phyloP scores from a whole-genome alignment of 2,888 invertebrate species.

The Escarpia spicata region DNA sequence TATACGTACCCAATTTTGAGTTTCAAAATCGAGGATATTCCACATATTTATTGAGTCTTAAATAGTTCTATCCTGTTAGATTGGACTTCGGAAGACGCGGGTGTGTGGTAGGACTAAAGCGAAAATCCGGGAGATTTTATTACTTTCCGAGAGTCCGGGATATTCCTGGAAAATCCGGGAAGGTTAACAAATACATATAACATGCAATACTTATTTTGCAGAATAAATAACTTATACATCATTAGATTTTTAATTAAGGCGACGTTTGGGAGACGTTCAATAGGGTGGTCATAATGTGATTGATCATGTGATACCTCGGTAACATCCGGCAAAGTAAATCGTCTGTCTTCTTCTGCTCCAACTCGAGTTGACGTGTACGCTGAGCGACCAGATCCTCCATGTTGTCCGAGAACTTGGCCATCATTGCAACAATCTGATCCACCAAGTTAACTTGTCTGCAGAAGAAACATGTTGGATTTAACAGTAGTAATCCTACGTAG shows the following conservation, averaged over 20 bases:
- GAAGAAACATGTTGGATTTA: not conserved
- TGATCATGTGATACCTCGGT: constrained; percentile 74
- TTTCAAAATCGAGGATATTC: no score
- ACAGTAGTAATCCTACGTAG: not conserved
- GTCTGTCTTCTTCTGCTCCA: constrained; percentile 96
- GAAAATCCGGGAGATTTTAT: not conserved
- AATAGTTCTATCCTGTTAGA: no score
- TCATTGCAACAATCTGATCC: constrained; percentile 89
- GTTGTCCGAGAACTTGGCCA: constrained; percentile 96
- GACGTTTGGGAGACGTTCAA: no score
- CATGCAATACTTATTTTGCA: not conserved
- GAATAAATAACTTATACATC: not conserved
- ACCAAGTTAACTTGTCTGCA: constrained; percentile 52
- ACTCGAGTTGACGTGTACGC: constrained; percentile 92
- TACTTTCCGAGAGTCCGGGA: not conserved
- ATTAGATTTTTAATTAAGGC: not conserved
- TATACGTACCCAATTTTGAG: no score
- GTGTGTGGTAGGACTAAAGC: not conserved
- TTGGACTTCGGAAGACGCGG: not conserved
- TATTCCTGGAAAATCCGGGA: constrained; percentile 39
- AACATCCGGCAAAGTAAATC: constrained; percentile 91
- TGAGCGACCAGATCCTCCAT: constrained; percentile 93
- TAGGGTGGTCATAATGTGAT: not conserved
- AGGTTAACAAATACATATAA: no score
- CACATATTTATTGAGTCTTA: no score